Evolutionary conservation across 2,888 invertebrate species (phyloP), one percentile per base, ranked within the genome.

Genomic region (Cerceris rybyensis): DNA sequence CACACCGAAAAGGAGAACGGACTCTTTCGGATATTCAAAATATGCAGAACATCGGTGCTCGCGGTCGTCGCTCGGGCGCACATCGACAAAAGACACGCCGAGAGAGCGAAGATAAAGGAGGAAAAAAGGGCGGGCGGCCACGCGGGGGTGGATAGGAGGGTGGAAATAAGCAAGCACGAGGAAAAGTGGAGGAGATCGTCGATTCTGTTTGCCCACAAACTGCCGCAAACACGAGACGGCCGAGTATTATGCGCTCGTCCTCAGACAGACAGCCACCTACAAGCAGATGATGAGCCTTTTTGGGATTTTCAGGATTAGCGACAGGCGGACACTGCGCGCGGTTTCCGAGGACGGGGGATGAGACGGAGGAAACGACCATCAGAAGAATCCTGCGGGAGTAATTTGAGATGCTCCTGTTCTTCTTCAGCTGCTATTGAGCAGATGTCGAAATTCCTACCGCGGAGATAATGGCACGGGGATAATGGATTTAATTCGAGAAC

Each of bases 331-430:
- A 70, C 71, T 80, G 60, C 67, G 49, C 72, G 66, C 52, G 55
- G 46, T 49, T 16, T 42, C 54, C 52, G 13, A 41, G 49, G 58
- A 55, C 42, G 52, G 42, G n/a, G 60, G 50, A 43, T 66, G 60
- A 64, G 67, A 70, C 11, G 61, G 65, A 78, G 59, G 64, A 72
- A 70, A 71, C 70, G 66, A 73, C 64, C 78, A 81, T 75, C 67
- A 70, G 78, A 43, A 49, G 79, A 78, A 41, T 77, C 73, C 82
- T 75, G 83, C 85, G 84, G 82, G 85, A 84, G 90, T 91, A 91
- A 91, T 85, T 88, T 85, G 91, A 91, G 90, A 91, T 82, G 88
- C 70, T 81, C 82, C 76, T 87, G 83, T 79, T 86, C 87, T 84
- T 87, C 83, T 76, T 83, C 90, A 89, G 90, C 90, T 90, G 90